Conservation (phyloP, 2,888 invertebrate genomes). For the Mythimna vitellina region DNA sequence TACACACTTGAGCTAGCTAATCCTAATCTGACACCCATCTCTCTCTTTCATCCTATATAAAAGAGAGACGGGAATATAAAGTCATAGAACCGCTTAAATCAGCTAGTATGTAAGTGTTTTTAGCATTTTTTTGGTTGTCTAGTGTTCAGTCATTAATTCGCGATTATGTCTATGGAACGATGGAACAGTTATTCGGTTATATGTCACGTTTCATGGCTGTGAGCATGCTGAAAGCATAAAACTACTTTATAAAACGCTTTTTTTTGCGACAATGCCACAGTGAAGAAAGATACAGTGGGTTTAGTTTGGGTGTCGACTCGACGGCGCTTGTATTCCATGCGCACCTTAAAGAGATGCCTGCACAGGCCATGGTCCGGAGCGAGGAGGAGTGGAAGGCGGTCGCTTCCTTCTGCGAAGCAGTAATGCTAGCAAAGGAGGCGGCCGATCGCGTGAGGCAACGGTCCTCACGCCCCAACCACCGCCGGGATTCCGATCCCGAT, state of each 20-base stretch:
- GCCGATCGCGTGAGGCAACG: too few relatives aligned
- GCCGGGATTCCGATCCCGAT: too few relatives aligned
- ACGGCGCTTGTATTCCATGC: too few relatives aligned
- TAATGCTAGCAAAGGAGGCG: too few relatives aligned
- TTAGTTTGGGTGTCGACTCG: background rate
- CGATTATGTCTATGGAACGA: slow-evolving; percentile 76
- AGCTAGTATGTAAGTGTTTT: slow-evolving; percentile 47
- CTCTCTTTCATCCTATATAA: slow-evolving; percentile 1
- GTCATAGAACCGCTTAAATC: slow-evolving; percentile 51
- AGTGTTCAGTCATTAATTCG: slow-evolving; percentile 79
- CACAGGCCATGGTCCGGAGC: too few relatives aligned
- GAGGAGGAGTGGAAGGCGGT: too few relatives aligned
- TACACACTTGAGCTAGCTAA: slow-evolving; percentile 39
- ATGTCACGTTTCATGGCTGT: slow-evolving; percentile 73
- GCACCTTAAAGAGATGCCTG: too few relatives aligned
- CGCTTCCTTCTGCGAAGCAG: too few relatives aligned
- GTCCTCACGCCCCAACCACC: too few relatives aligned
- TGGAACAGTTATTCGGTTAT: slow-evolving; percentile 67
- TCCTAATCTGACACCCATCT: slow-evolving; percentile 35
- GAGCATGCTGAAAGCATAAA: slow-evolving; percentile 69
- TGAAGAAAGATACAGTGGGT: slow-evolving; percentile 7
- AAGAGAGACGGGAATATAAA: slow-evolving; percentile 40
- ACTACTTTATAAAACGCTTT: slow-evolving; percentile 53
- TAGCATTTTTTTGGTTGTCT: slow-evolving; percentile 53
- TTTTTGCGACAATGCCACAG: slow-evolving; percentile 34